Evolutionary conservation across 2,888 invertebrate genomes (phyloP), one percentile per base, ranked within the genome.

Genomic region (Dasysyrphus albostriatus): DNA sequence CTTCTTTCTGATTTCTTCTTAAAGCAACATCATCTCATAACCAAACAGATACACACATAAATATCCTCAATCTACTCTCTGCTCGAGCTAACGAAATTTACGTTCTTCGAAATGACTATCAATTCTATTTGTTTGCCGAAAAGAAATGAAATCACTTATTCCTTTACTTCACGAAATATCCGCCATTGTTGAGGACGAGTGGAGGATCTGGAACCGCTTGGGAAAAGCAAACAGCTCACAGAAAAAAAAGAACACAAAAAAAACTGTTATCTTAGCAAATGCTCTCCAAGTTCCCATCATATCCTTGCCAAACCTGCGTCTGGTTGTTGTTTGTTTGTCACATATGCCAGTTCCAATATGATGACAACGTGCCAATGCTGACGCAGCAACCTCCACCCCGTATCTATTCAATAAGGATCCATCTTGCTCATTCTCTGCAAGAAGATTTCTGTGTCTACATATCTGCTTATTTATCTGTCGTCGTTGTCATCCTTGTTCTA

Each of bases 291-390:
- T 78, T 72, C 70, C 67, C 63, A 83, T 39, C 2, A 2, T 65
- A 74, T 77, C 65, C 56, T 69, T 67, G 29, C 10, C 37, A 59
- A 69, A 47, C 47, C 61, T 73, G 77, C 78, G 77, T 67, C 67
- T 67, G 19, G 19, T 67, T 47, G 44, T 67, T 78, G 10, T 61
- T 24, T 49, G 81, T 83, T 69, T 83, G 78, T 83, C 87, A 87
- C 87, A 87, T 87, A 83, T 87, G 87, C 83, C 79, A 83, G 69
- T 54, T 59, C 8, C 42, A 81, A 76, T 80, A 78, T 79, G 87
- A 83, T 87, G 87, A 87, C 87, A 87, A 87, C 83, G 87, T 87
- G 87, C 82, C 87, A 87, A 83, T 83, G 78, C 79, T 84, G 65
- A 70, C 76, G 70, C 51, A 79, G 78, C 78, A 73, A 24, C 24